Evolutionary conservation across 2,888 invertebrate genomes (phyloP).

Genomic region (Polyommatus icarus): DNA sequence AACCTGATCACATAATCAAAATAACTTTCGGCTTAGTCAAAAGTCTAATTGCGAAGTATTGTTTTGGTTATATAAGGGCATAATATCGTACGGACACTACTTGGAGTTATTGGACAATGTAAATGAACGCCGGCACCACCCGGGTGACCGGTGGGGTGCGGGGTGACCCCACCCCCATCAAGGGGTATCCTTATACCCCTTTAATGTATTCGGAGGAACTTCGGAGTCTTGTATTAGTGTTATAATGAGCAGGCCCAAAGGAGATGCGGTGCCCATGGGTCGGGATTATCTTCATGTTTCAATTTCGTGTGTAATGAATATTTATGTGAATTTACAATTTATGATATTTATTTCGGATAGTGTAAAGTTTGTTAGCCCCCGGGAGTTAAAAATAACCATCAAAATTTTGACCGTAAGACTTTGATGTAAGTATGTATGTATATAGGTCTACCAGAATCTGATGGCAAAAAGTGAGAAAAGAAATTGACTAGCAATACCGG

Average conservation of each 20-base stretch:
- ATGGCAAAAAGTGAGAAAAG: no score
- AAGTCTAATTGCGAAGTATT: slow-evolving; percentile 5
- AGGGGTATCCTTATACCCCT: slow-evolving; percentile 69
- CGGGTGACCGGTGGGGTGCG: slow-evolving; percentile 56
- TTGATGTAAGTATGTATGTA: not conserved
- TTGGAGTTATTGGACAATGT: slow-evolving; percentile 82
- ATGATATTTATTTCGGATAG: slow-evolving; percentile 1
- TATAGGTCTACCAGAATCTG: no score
- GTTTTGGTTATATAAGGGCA: slow-evolving; percentile 49
- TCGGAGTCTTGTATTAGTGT: slow-evolving; percentile 80
- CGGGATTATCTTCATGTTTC: slow-evolving; percentile 74
- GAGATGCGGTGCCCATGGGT: slow-evolving; percentile 73
- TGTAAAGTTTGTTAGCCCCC: not conserved
- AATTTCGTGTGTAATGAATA: slow-evolving; percentile 55
- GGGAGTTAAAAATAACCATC: not conserved
- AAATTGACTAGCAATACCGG: no score
- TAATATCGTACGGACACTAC: slow-evolving; percentile 80
- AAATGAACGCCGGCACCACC: slow-evolving; percentile 80
- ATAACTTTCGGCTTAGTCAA: not conserved
- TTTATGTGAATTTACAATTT: slow-evolving; percentile 14
- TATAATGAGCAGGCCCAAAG: slow-evolving; percentile 80
- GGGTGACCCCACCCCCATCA: slow-evolving; percentile 69
- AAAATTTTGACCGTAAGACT: not conserved
- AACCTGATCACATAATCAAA: no score
- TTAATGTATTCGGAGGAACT: slow-evolving; percentile 81